These are phyloP conservation scores for Ericerus pela DNA, from an alignment of 1,140 invertebrate species.

Conservation along the genomic window DNA sequence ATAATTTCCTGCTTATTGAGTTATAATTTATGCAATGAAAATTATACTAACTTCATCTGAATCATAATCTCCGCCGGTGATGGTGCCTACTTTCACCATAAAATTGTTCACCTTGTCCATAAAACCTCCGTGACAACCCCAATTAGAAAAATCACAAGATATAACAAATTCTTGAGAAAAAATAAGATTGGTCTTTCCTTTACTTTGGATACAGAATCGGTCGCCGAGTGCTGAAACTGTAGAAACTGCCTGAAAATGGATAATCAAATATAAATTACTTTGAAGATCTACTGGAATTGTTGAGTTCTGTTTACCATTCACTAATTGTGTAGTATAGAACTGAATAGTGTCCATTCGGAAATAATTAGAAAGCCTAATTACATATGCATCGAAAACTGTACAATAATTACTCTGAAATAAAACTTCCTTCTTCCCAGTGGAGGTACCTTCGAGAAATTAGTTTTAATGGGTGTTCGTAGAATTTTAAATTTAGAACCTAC, in stretches of 20 bases:
- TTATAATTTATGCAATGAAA: neutral
- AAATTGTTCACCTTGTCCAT: conserved; percentile 12
- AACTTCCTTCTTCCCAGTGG: too few relatives aligned
- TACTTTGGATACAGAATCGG: conserved; percentile 45
- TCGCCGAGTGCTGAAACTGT: conserved; percentile 43
- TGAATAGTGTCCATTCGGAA: too few relatives aligned
- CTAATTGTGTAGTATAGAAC: too few relatives aligned
- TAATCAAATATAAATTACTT: too few relatives aligned
- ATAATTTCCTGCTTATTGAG: neutral
- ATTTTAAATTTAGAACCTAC: too few relatives aligned
- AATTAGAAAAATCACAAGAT: conserved; percentile 29
- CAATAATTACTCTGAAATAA: too few relatives aligned
- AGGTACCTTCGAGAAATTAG: too few relatives aligned
- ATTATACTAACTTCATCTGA: conserved; percentile 3
- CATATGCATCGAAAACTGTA: too few relatives aligned
- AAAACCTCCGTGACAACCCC: conserved; percentile 15
- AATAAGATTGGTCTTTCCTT: conserved; percentile 36
- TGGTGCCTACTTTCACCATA: conserved; percentile 6
- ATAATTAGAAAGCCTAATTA: too few relatives aligned
- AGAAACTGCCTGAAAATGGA: conserved; percentile 28
- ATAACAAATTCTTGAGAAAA: conserved; percentile 28
- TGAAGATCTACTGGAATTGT: too few relatives aligned
- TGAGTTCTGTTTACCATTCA: too few relatives aligned
- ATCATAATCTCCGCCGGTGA: conserved; percentile 15
- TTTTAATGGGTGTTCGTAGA: too few relatives aligned